Conservation (phyloP, 2,888 invertebrate species). For the Trisateles emortualis region DNA sequence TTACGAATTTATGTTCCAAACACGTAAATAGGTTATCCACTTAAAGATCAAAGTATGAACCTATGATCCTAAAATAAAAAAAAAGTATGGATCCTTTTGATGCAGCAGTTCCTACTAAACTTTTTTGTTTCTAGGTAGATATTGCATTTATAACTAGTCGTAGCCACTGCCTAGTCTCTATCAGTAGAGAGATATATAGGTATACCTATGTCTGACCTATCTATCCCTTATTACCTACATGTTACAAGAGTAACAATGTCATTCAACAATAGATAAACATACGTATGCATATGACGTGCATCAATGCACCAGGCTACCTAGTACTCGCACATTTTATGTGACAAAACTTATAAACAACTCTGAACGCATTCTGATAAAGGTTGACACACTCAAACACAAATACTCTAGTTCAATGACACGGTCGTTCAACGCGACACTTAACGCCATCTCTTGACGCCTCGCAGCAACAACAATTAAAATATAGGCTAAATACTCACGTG, state of each 20-base stretch:
- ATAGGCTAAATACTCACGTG: slow-evolving; percentile 72
- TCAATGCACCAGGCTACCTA: slow-evolving; percentile 6
- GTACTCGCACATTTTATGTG: slow-evolving; percentile 33
- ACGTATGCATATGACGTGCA: not conserved
- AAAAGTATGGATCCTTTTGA: too few species aligned
- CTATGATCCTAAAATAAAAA: too few species aligned
- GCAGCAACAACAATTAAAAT: slow-evolving; percentile 57
- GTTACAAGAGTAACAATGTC: not conserved
- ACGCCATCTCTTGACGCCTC: slow-evolving; percentile 75
- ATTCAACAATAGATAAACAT: not conserved
- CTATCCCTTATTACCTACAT: too few species aligned
- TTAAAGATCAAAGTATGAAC: too few species aligned
- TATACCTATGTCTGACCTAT: too few species aligned
- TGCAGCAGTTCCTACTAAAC: too few species aligned
- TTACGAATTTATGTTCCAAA: too few species aligned
- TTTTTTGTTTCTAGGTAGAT: too few species aligned
- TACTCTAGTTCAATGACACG: slow-evolving; percentile 76
- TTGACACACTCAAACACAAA: slow-evolving; percentile 60
- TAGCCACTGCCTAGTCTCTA: too few species aligned
- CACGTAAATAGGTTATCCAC: too few species aligned
- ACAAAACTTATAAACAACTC: slow-evolving; percentile 52
- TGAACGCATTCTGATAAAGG: slow-evolving; percentile 59
- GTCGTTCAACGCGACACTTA: slow-evolving; percentile 58
- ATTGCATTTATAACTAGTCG: too few species aligned
- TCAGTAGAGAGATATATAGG: too few species aligned